Evolutionary conservation across 2,888 invertebrate genomes (phyloP), one percentile per base, ranked within the genome.

Genomic region (Limnephilus rhombicus): DNA sequence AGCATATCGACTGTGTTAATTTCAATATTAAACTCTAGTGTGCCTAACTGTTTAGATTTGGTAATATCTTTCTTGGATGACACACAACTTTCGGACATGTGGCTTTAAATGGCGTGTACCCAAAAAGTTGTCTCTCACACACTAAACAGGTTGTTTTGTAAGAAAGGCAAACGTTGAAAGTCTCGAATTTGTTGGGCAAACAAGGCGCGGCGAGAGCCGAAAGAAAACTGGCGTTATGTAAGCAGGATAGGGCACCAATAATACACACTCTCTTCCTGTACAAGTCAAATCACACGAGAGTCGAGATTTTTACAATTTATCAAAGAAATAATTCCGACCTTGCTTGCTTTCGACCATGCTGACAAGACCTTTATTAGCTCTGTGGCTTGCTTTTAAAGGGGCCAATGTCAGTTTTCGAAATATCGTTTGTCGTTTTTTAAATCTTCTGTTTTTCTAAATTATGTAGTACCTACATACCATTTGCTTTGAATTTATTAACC

Each of bases 181-280:
- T 86, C 86, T 91, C 91, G 53, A 91, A 87, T 91, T 85, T 80
- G n/a, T 91, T 80, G 87, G 85, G 31, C 45, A 86, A 91, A 91
- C 45, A 91, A 41, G 68, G 80, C 12, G 87, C 91, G 91, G 91
- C 81, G 15, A n/a, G 81, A 91, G 91, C 87, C 91, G 80, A 91
- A 91, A 53, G 87, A 86, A 80, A 34, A 87, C 45, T 80, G 15
- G 45, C 45, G 81, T 41, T 45, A 41, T 89, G 81, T 81, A 81
- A 89, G 82, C 89, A 89, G 49, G 41, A 81, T 81, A 80, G 81
- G 88, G 68, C 68, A 68, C n/a, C 31, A 82, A 49, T 49, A 88
- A 68, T n/a, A 53, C 45, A 88, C 53, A 89, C n/a, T 41, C 89
- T 89, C 81, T 89, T 89, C 89, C 89, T 89, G 89, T 89, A 45